Evolutionary conservation across 2,113 vertebrate species (phyloP).

Genomic region (Cyanocitta stelleri): DNA sequence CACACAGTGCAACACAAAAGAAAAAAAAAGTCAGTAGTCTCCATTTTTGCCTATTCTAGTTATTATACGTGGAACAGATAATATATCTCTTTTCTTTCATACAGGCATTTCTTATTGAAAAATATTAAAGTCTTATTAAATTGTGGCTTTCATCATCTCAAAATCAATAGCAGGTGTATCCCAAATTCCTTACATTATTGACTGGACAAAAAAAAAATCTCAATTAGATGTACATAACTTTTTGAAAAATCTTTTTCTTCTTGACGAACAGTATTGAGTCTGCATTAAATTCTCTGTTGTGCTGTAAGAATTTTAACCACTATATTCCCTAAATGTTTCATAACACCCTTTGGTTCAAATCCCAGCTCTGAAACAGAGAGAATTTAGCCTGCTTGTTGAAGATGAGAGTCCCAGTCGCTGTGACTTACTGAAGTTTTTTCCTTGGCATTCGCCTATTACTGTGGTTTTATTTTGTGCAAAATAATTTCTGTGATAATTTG

Average conservation of each 20-base stretch:
- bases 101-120: neutral
- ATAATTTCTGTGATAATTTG: neutral
- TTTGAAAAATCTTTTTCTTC: neutral
- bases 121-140: neutral
- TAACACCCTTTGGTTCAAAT: neutral
- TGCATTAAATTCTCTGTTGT: neutral
- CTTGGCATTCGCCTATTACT: neutral
- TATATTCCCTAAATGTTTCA: neutral
- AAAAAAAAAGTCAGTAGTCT: neutral
- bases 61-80: neutral
- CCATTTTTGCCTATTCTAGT: neutral
- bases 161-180: neutral
- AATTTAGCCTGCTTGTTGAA: neutral
- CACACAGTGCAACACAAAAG: neutral
- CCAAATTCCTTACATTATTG: neutral
- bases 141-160: neutral
- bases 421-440: neutral
- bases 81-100: neutral
- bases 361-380: neutral
- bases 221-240: neutral
- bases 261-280: neutral
- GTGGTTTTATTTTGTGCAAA: neutral
- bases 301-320: neutral
- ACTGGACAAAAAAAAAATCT: neutral
- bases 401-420: neutral